Conservation (phyloP, 64 coral and sea anemone genomes). For the Stylophora pistillata region DNA sequence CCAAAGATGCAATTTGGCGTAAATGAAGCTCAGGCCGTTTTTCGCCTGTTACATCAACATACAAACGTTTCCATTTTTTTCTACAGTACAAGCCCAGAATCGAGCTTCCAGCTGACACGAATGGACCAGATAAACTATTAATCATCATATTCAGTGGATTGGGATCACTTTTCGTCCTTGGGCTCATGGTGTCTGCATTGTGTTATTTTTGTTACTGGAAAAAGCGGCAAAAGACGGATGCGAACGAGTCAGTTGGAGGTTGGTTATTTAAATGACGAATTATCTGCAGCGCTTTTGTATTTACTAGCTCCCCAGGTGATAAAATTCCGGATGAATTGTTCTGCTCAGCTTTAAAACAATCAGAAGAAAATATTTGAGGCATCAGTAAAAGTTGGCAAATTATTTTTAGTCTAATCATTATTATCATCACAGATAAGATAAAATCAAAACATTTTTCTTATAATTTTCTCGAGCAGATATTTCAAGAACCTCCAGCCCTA, state of each 20-base stretch:
- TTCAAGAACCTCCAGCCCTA: neutral
- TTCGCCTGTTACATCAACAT: neutral
- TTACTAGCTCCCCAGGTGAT: no score
- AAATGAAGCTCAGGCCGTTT: no score
- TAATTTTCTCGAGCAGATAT: neutral
- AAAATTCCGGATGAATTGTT: no score
- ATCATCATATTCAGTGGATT: constrained; percentile 20
- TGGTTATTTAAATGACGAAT: neutral
- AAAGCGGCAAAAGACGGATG: neutral
- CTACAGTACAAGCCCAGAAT: neutral
- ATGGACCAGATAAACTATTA: constrained; percentile 24
- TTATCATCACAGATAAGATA: no score
- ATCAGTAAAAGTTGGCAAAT: no score
- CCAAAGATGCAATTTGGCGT: no score
- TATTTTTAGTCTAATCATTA: no score
- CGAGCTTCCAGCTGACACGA: neutral
- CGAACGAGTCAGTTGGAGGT: neutral
- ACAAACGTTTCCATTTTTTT: neutral
- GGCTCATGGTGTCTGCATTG: constrained; percentile 9
- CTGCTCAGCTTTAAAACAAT: neutral
- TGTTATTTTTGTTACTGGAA: constrained; percentile 69
- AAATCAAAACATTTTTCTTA: no score
- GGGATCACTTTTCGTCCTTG: constrained; percentile 24
- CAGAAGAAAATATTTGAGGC: neutral
- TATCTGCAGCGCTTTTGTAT: no score